phyloP scores from a whole-genome alignment of 2,888 invertebrate species.

The Melieria omissa region DNA sequence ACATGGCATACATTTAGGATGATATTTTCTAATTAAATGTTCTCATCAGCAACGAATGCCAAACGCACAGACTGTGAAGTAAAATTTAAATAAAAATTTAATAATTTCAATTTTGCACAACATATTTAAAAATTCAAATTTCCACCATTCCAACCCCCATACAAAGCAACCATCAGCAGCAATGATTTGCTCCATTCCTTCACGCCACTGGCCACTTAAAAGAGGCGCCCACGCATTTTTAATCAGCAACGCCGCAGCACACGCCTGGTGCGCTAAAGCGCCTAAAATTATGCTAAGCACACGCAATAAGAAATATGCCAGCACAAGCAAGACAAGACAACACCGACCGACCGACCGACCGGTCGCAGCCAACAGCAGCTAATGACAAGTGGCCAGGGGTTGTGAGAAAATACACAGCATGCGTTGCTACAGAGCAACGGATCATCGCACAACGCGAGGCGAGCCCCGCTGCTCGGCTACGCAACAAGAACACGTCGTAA shows the following conservation, averaged over 20 bases:
- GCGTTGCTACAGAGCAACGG: not conserved
- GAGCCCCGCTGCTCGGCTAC: too few species aligned
- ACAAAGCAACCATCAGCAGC: too few species aligned
- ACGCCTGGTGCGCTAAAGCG: conserved; percentile 6
- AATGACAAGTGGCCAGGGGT: conserved; percentile 51
- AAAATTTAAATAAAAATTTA: too few species aligned
- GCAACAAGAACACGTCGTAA: not conserved
- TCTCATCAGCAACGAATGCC: too few species aligned
- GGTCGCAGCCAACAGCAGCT: conserved; percentile 11
- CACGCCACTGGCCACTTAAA: not conserved
- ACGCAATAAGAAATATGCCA: conserved; percentile 40
- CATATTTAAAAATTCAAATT: too few species aligned
- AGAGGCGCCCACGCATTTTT: conserved; percentile 14
- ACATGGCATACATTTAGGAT: too few species aligned
- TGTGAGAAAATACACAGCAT: conserved; percentile 11
- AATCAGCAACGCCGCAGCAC: not conserved
- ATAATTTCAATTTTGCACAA: too few species aligned
- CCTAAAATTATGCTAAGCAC: conserved; percentile 56
- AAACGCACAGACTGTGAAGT: too few species aligned
- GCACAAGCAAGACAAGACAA: not conserved
- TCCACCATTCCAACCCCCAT: too few species aligned
- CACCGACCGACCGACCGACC: too few species aligned
- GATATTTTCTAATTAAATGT: too few species aligned
- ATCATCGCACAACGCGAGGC: conserved; percentile 12
- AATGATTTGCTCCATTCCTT: not conserved